Evolutionary conservation across 2,797 vertebrate genomes (phyloP).

Genomic region (Oreochromis grahami): DNA sequence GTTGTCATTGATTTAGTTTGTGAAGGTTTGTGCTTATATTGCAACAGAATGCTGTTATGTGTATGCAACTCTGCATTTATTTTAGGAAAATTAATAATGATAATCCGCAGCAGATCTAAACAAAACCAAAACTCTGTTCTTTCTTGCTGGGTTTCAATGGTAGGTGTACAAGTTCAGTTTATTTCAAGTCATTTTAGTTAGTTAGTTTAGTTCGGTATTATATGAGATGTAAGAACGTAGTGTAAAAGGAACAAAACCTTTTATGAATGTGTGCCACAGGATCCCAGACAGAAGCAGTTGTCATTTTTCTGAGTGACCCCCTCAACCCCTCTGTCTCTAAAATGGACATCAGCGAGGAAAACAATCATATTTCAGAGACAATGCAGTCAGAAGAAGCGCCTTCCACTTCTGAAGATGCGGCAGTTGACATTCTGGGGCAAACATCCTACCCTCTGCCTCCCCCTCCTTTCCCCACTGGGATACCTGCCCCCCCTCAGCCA

Average conservation of each 20-base stretch:
- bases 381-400: too few relatives aligned
- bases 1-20: not conserved
- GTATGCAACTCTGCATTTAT: not conserved
- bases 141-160: not conserved
- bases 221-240: too few relatives aligned
- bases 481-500: not conserved
- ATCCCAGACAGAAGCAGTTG: not conserved
- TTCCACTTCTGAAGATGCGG: too few relatives aligned
- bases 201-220: too few relatives aligned
- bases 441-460: too few relatives aligned
- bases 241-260: not conserved
- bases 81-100: not conserved
- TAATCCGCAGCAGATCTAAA: not conserved
- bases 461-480: rapidly evolving
- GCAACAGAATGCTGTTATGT: not conserved
- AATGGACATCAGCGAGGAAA: too few relatives aligned
- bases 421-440: too few relatives aligned
- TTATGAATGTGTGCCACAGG: not conserved
- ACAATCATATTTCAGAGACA: too few relatives aligned
- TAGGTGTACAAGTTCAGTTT: not conserved
- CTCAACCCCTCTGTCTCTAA: too few relatives aligned
- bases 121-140: not conserved
- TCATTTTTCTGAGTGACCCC: too few relatives aligned
- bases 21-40: not conserved
- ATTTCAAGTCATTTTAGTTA: too few relatives aligned